Percentiles rank a stretch among this genome's conserved stretches.
Evolutionary conservation across 2,113 vertebrate genomes (phyloP).

Genomic region (Oryzias woworae): DNA sequence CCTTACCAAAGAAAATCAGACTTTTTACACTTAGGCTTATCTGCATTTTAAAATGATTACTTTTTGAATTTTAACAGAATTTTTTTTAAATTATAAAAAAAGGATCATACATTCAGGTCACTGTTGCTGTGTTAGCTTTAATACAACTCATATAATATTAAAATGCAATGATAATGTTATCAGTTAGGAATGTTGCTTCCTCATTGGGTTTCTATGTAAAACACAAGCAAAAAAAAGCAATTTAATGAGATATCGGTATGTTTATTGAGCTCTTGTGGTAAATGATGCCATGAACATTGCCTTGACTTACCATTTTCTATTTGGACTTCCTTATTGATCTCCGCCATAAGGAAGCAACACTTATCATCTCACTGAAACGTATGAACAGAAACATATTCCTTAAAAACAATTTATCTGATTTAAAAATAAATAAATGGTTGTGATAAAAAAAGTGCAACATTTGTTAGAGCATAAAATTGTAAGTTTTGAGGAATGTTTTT

Average conservation of each 20-base stretch:
- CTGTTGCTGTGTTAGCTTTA: background rate
- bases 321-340: slow-evolving; percentile 13
- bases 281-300: slow-evolving; percentile 3
- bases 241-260: background rate
- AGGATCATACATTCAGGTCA: background rate
- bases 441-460: background rate
- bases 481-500: background rate
- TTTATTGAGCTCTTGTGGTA: slow-evolving; percentile 6
- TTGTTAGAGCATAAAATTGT: background rate
- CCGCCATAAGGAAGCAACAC: slow-evolving; percentile 32
- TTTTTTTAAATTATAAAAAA: no score
- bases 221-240: background rate
- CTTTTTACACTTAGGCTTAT: no score
- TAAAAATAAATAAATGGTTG: no score
- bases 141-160: background rate
- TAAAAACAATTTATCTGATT: no score
- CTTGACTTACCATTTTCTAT: background rate
- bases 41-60: no score
- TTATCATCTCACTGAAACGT: background rate
- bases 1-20: no score
- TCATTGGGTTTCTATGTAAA: slow-evolving; percentile 4
- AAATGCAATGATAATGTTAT: background rate
- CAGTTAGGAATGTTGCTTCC: slow-evolving; percentile 21
- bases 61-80: no score
- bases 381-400: background rate